Percentiles rank a stretch among this genome's conserved stretches.
These are phyloP conservation scores for Ligdia adustata DNA, from an alignment of 2,888 invertebrate genomes.

Conservation along the genomic window DNA sequence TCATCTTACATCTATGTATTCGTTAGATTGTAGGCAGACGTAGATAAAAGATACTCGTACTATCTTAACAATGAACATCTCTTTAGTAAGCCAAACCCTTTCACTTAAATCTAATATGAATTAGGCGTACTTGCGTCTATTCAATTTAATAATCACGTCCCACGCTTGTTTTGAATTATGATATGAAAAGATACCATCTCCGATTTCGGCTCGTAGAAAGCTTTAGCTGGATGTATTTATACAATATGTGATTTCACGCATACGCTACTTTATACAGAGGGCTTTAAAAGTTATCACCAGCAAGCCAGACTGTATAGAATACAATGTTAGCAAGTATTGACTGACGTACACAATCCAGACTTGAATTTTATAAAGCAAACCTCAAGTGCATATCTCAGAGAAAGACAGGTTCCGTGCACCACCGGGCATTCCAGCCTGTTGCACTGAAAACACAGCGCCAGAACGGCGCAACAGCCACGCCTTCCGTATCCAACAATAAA, in stretches of 20 bases:
- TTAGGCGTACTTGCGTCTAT: conserved; percentile 3
- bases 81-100: conserved; percentile 18
- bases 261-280: no score
- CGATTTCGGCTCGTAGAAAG: conserved; percentile 15
- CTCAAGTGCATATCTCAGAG: conserved; percentile 65
- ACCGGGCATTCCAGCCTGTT: conserved; percentile 73
- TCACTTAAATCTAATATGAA: conserved; percentile 8
- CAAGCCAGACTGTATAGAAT: no score
- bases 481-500: conserved; percentile 47
- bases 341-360: conserved; percentile 47
- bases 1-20: conserved; percentile 6
- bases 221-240: background rate
- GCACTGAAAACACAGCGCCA: conserved; percentile 33
- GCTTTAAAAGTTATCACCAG: no score
- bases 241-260: no score
- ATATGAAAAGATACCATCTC: conserved; percentile 17
- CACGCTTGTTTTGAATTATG: conserved; percentile 24
- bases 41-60: no score
- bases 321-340: conserved; percentile 4
- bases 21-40: background rate
- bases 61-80: conserved; percentile 6
- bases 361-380: conserved; percentile 68
- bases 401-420: conserved; percentile 74
- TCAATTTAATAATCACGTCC: conserved; percentile 24
- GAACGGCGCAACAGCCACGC: conserved; percentile 48